Percentiles rank a stretch among this genome's conserved stretches.
phyloP scores from a whole-genome alignment of 2,797 vertebrate species.

The Pelochelys cantorii region DNA sequence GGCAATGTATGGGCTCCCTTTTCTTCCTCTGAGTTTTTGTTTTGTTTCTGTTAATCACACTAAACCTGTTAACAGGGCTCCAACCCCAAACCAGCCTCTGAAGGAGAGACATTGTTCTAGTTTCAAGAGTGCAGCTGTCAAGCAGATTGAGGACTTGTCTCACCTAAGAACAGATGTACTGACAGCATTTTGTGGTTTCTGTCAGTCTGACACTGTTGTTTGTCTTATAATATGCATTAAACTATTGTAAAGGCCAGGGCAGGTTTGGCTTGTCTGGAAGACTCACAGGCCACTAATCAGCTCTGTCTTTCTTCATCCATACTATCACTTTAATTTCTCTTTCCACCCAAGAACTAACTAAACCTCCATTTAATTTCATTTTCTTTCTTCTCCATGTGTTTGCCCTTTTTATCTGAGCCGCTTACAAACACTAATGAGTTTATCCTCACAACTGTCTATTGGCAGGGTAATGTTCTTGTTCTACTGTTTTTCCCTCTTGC shows the following conservation, averaged over 20 bases:
- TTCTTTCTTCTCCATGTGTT: not conserved
- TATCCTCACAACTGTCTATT: not conserved
- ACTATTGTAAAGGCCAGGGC: not conserved
- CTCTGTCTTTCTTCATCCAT: slow-evolving; percentile 5
- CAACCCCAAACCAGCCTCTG: not conserved
- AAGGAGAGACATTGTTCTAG: not conserved
- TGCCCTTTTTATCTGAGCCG: not conserved
- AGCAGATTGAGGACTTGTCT: accelerated
- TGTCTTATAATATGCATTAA: accelerated
- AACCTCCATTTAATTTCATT: not conserved
- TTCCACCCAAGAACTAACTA: not conserved
- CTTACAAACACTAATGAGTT: not conserved
- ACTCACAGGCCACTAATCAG: not conserved
- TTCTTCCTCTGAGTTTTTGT: not conserved
- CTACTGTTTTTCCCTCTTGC: not conserved
- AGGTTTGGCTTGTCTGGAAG: slow-evolving; percentile 32
- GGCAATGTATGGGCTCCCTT: not conserved
- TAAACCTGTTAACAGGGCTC: not conserved
- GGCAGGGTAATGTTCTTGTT: not conserved
- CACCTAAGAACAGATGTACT: accelerated
- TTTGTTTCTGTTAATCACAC: not conserved
- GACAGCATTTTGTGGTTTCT: accelerated
- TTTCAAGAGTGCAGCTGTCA: not conserved
- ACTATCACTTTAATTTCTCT: not conserved
- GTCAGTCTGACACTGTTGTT: not conserved